Percentiles rank a stretch among this genome's conserved stretches.
These are phyloP conservation scores for Harlomillsia oculata DNA, from an alignment of 1,140 invertebrate species.

Conservation along the genomic window DNA sequence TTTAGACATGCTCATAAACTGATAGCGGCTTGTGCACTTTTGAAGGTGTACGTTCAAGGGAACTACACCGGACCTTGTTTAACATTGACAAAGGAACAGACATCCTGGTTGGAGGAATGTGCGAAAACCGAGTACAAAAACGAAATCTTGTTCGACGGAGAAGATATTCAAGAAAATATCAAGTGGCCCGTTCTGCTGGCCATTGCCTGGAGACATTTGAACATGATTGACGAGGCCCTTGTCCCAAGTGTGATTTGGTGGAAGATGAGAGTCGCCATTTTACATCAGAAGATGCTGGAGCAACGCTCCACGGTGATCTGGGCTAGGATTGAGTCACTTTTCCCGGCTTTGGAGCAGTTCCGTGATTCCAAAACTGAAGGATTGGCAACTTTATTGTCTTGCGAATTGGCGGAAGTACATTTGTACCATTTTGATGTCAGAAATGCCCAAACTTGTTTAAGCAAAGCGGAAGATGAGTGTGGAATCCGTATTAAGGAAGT, in stretches of 20 bases:
- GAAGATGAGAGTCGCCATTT: conserved; percentile 3
- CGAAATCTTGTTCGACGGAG: no score
- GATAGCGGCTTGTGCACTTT: no score
- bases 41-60: no score
- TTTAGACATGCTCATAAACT: no score
- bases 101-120: no score
- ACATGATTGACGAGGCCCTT: background rate
- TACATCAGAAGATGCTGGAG: conserved; percentile 11
- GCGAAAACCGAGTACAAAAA: no score
- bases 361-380: background rate
- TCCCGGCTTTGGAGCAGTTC: background rate
- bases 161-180: background rate
- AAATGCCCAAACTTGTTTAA: conserved; percentile 56
- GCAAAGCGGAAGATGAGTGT: conserved; percentile 50
- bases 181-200: background rate
- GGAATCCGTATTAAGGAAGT: conserved; percentile 37
- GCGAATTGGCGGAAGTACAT: conserved; percentile 66
- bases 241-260: conserved; percentile 5
- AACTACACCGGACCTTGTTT: no score
- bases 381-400: conserved; percentile 44
- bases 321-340: conserved; percentile 17
- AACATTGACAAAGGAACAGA: no score
- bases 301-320: conserved; percentile 8
- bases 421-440: conserved; percentile 61
- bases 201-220: background rate